Conservation (phyloP, 2,888 invertebrate species). For the Pseudococcus longispinus region DNA sequence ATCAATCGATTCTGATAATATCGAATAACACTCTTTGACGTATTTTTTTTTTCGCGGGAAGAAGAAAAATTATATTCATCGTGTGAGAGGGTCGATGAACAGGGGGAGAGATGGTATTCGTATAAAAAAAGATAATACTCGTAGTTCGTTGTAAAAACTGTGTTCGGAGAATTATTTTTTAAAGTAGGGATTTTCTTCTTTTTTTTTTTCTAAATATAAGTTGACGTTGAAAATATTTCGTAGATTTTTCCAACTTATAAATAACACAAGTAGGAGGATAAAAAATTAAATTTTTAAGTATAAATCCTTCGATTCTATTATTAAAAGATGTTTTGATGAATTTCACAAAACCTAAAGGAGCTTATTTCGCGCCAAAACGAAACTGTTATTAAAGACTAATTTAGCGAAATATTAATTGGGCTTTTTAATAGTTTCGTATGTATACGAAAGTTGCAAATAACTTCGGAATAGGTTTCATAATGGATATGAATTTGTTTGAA, state of each 20-base stretch:
- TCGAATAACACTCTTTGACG: constrained; percentile 14
- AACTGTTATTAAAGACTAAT: no score
- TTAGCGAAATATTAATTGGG: background rate
- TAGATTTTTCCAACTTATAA: background rate
- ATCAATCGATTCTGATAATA: constrained; percentile 27
- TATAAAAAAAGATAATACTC: background rate
- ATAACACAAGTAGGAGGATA: background rate
- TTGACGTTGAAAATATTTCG: background rate
- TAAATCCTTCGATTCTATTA: background rate
- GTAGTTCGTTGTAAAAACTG: background rate
- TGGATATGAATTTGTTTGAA: background rate
- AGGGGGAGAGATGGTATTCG: background rate
- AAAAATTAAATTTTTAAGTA: no score
- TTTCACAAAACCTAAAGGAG: background rate
- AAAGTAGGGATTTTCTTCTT: background rate
- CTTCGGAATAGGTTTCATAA: background rate
- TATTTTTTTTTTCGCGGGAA: background rate
- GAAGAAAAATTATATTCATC: background rate
- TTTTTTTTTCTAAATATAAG: background rate
- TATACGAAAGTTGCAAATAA: background rate
- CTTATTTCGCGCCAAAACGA: background rate
- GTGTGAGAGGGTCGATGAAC: background rate
- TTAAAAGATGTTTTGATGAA: background rate
- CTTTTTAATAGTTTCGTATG: background rate
- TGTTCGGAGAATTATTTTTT: background rate